phyloP scores from a whole-genome alignment of 2,797 vertebrate genomes.

The Coracias cyanogaster region DNA sequence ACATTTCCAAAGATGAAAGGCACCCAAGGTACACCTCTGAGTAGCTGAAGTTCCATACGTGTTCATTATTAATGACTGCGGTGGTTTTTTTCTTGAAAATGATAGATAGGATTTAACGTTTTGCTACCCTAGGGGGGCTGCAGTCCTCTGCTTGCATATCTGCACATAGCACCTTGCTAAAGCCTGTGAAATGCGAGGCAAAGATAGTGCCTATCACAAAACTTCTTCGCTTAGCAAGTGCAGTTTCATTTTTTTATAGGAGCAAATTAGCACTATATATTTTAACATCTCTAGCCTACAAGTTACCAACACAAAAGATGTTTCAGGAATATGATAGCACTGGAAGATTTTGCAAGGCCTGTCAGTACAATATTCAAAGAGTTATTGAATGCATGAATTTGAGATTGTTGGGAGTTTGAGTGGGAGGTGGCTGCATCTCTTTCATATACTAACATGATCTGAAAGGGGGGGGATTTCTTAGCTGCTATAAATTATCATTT shows the following conservation, averaged over 20 bases:
- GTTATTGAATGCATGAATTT: neutral
- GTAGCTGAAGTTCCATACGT: neutral
- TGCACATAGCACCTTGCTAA: neutral
- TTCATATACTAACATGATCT: neutral
- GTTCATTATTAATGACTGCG: neutral
- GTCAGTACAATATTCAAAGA: neutral
- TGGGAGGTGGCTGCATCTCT: neutral
- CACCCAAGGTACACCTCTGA: neutral
- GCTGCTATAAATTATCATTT: slow-evolving; percentile 4
- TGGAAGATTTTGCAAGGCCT: neutral
- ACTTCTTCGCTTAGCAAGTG: neutral
- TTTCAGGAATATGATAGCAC: neutral
- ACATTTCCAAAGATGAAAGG: neutral
- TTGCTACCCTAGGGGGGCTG: neutral
- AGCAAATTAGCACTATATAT: neutral
- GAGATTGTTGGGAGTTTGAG: neutral
- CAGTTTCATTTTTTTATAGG: neutral
- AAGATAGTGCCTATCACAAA: slow-evolving; percentile 6
- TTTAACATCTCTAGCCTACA: neutral
- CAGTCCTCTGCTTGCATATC: neutral
- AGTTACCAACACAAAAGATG: neutral
- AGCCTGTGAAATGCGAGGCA: neutral
- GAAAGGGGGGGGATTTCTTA: neutral
- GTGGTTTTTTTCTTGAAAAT: neutral
- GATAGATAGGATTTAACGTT: neutral